Evolutionary conservation across 2,797 vertebrate genomes (phyloP), one percentile per base, ranked within the genome.

Genomic region (Aulostomus chinensis): DNA sequence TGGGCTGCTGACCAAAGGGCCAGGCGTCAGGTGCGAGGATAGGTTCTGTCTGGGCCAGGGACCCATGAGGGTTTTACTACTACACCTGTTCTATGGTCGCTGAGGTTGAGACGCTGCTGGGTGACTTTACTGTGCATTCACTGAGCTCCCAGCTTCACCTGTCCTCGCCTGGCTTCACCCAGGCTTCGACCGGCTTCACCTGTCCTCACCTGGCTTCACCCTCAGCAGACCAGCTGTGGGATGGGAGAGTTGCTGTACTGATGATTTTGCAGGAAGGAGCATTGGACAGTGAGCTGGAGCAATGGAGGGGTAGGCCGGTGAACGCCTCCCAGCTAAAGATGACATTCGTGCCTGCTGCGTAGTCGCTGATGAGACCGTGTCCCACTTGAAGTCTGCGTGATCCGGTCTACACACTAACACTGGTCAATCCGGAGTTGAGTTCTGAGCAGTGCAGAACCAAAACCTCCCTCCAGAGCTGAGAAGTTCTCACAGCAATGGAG

Each of bases 131-230:
- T 76, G 71, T 78, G 13, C 58, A 69, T 76, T 70, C 63, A 55
- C 18, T 88, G 84, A 81, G 80, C 81, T 66, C 63, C 59, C 65
- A 54, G 63, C 24, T 74, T n/a, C n/a, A n/a, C n/a, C n/a, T n/a
- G n/a, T n/a, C n/a, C n/a, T n/a, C n/a, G n/a, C n/a, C n/a, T n/a
- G n/a, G n/a, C n/a, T n/a, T n/a, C n/a, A n/a, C n/a, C n/a, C n/a
- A n/a, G n/a, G n/a, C n/a, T n/a, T n/a, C n/a, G n/a, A n/a, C n/a
- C n/a, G n/a, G n/a, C n/a, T n/a, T n/a, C n/a, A n/a, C n/a, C n/a
- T n/a, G n/a, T n/a, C n/a, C n/a, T n/a, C n/a, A n/a, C n/a, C n/a
- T n/a, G n/a, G n/a, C n/a, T n/a, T 86, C 76, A 84, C 78, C 54
- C 79, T 83, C 71, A 85, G 81, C 81, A 81, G 77, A 67, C 47